Evolutionary conservation across 2,797 vertebrate genomes (phyloP), one percentile per base, ranked within the genome.

Genomic region (Hoplostethus mediterraneus): DNA sequence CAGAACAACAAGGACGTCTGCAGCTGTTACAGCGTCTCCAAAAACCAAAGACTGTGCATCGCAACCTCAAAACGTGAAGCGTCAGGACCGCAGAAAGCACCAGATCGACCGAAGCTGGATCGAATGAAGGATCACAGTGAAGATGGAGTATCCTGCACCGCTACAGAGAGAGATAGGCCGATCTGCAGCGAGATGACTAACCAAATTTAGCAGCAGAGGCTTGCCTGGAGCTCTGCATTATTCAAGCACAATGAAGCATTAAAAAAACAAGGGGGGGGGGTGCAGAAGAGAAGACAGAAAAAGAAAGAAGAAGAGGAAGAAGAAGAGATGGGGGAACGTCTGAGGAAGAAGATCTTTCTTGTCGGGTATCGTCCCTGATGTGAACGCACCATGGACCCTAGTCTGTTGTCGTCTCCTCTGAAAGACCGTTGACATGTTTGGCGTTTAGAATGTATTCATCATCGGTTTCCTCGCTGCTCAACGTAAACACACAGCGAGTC

Each of bases 231-330:
- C 63, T 17, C 63, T 79, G 78, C 82, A 82, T 82, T 82, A 82
- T 87, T 81, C 72, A 83, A 67, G 60, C 62, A 83, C 85, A 80
- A 81, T 71, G 80, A 76, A 70, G 75, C 75, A 81, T 69, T 84
- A 82, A 79, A 65, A 61, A 17, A 57, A 8, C n/a, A 28, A 42
- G 67, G 33, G 6, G 6, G 1, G 51, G 17, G 4, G 36, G 12
- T 17, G 42, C 10, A 54, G 63, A 17, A 1, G 31, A 38, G 44
- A 11, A 9, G 54, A 53, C 28, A 7, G 14, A 33, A 31, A 30
- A 6, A 45, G 53, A 67, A 56, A 53, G 38, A 53, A 25, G 1
- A 21, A 21, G 33, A 9, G 52, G 21, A 30, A 38, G 52, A 25
- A 16, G 13, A 42, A 21, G 49, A 57, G 17, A 28, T 6, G 33